phyloP scores from a whole-genome alignment of 2,113 vertebrate species.

The Lophius piscatorius region DNA sequence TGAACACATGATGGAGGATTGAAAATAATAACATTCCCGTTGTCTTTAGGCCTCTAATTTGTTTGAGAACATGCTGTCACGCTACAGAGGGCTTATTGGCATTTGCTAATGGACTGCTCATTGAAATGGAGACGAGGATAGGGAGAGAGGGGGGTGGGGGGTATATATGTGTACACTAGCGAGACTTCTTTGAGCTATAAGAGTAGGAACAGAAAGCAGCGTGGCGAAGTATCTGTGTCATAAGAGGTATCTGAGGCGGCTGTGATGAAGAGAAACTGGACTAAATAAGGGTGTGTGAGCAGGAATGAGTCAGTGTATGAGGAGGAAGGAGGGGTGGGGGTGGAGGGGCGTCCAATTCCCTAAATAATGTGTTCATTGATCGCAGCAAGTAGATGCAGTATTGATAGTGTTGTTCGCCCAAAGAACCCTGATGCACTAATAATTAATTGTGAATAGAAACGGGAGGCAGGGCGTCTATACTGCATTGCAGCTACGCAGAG shows the following conservation, averaged over 20 bases:
- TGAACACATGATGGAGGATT: conserved; percentile 74
- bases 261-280: conserved; percentile 25
- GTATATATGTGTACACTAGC: too few relatives aligned
- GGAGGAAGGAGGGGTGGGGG: conserved; percentile 2
- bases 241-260: conserved; percentile 8
- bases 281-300: conserved; percentile 16
- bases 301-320: conserved; percentile 16
- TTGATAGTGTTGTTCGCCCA: conserved; percentile 73
- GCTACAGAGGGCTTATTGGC: conserved; percentile 73
- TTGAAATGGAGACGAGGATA: conserved; percentile 38
- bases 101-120: conserved; percentile 73
- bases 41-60: conserved; percentile 77
- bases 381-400: conserved; percentile 70
- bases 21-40: conserved; percentile 76
- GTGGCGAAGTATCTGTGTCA: conserved; percentile 15
- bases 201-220: conserved; percentile 6
- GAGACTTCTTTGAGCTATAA: too few relatives aligned
- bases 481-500: conserved; percentile 68
- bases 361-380: conserved; percentile 77
- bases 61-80: conserved; percentile 74
- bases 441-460: conserved; percentile 72
- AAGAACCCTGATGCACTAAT: conserved; percentile 71
- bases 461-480: conserved; percentile 53
- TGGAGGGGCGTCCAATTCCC: conserved; percentile 54
- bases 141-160: background rate